Evolutionary conservation across 30 jellyfish, hydroid and myxozoan genomes (phyloP), one percentile per base, ranked within the genome.

Genomic region (Aurelia sp.): DNA sequence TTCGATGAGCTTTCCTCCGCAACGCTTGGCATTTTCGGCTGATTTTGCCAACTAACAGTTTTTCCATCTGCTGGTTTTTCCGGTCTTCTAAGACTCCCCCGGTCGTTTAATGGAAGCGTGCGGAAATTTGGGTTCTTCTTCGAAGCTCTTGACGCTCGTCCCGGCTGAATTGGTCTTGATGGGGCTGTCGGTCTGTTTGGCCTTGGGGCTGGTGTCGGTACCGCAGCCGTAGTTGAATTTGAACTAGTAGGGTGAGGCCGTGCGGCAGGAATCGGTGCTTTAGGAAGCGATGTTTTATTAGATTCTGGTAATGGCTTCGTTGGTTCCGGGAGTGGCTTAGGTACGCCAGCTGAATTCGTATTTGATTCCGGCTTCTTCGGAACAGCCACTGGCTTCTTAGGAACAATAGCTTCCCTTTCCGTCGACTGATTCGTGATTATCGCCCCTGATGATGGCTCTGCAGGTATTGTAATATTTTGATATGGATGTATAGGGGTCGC

Each of bases 121-220:
- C 92, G 92, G 70, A 83, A 83, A 41, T 83, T 83, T 19, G 92
- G 92, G 80, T 83, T 83, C 78, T 83, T 83, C 33, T 75, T 75
- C 73, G 92, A 83, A 6, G 91, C 91, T 18, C 89, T 61, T 5
- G 64, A 40, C 4, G 78, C 88, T 44, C 74, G 59, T 10, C 86
- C 63, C 10, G 86, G 67, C 31, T 21, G 67, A 3, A 67, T 33
- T 4, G 74, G 64, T 20, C 86, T 74, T 16, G 66, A 22, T 4
- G 41, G 57, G 67, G 69, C 77, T 24, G 24, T 40, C 48, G 76
- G 76, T 31, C 66, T 81, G 10, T 27, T 47, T 20, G 86, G 80
- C 40, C 92, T 72, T 13, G 92, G 92, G 13, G 92, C 92, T 9
- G 92, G 86, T 21, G 20, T 69, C 60, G 92, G 92, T 13, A 38